Percentiles rank a stretch among this genome's conserved stretches.
Evolutionary conservation across 2,797 vertebrate species (phyloP).

Genomic region (Characodon lateralis): DNA sequence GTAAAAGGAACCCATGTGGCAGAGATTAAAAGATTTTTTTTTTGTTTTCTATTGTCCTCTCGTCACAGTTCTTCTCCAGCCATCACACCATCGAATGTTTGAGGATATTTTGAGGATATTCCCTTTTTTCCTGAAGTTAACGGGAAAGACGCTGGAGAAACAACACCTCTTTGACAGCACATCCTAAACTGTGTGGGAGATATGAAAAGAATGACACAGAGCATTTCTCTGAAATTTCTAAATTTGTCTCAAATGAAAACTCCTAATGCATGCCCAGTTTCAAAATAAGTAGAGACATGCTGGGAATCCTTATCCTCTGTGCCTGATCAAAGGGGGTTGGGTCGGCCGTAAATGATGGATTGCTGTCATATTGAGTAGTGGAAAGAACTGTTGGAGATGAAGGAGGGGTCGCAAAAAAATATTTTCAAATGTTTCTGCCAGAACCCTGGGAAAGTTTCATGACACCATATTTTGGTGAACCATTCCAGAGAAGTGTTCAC

Average conservation of each 20-base stretch:
- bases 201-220: slow-evolving; percentile 35
- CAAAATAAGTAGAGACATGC: slow-evolving; percentile 13
- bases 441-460: slow-evolving; percentile 20
- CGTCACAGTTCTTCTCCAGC: slow-evolving; percentile 35
- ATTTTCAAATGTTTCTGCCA: slow-evolving; percentile 19
- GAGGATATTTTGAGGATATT: slow-evolving; percentile 59
- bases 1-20: slow-evolving; percentile 35
- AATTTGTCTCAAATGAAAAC: slow-evolving; percentile 49
- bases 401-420: slow-evolving; percentile 38
- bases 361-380: slow-evolving; percentile 22
- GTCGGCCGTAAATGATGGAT: slow-evolving; percentile 39
- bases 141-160: slow-evolving; percentile 47
- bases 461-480: slow-evolving; percentile 1
- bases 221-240: slow-evolving; percentile 41
- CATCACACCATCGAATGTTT: slow-evolving; percentile 50
- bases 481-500: slow-evolving; percentile 11
- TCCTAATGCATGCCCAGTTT: slow-evolving; percentile 37
- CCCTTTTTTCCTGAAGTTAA: slow-evolving; percentile 43
- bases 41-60: slow-evolving; percentile 37
- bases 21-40: slow-evolving; percentile 34
- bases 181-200: slow-evolving; percentile 51
- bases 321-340: slow-evolving; percentile 37
- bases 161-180: slow-evolving; percentile 47
- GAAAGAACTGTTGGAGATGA: slow-evolving; percentile 16
- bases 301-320: slow-evolving; percentile 35